These are phyloP conservation scores for Drosophila nr. perissopoda DNA, from an alignment of 2,888 invertebrate genomes.

Conservation along the genomic window DNA sequence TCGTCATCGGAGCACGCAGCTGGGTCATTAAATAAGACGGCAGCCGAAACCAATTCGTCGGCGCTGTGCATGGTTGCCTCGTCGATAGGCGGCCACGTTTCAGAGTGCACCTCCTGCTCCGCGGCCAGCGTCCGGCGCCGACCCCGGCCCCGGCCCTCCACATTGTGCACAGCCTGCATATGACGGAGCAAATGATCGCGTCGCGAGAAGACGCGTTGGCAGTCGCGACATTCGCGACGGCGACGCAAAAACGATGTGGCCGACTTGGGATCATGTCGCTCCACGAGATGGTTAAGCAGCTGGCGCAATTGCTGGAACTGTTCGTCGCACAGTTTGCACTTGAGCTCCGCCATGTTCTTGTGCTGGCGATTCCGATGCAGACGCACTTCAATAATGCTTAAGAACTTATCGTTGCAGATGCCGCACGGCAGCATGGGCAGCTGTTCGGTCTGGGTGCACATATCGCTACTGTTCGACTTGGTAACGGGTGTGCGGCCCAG, in stretches of 20 bases:
- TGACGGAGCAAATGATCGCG: conserved; percentile 86
- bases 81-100: conserved; percentile 32
- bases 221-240: conserved; percentile 83
- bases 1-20: conserved; percentile 32
- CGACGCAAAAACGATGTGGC: conserved; percentile 30
- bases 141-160: not conserved
- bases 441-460: conserved; percentile 82
- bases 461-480: conserved; percentile 42
- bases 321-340: conserved; percentile 85
- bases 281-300: conserved; percentile 84
- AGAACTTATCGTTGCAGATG: conserved; percentile 81
- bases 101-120: conserved; percentile 14
- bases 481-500: conserved; percentile 58
- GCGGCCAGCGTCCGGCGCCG: conserved; percentile 16
- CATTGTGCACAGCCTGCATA: conserved; percentile 84
- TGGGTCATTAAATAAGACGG: conserved; percentile 53
- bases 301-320: conserved; percentile 85
- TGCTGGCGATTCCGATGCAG: conserved; percentile 72
- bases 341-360: conserved; percentile 52
- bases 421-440: conserved; percentile 80
- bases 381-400: conserved; percentile 71
- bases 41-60: conserved; percentile 63
- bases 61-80: conserved; percentile 55
- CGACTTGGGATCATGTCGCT: conserved; percentile 64
- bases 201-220: conserved; percentile 85